Conservation (phyloP, 1,140 invertebrate species). For the Polypedilum pembai region DNA sequence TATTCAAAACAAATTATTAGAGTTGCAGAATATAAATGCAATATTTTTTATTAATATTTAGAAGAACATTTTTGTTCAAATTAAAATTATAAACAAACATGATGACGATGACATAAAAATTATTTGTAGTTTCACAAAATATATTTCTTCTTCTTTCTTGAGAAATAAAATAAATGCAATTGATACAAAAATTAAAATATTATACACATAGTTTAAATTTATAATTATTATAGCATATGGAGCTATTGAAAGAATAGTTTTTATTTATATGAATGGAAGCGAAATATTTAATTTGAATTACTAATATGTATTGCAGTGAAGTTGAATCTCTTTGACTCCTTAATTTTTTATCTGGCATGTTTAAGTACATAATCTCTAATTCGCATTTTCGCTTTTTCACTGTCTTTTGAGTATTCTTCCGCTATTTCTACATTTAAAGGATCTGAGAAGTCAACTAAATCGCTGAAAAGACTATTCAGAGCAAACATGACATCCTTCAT, state of each 20-base stretch:
- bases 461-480: conserved; percentile 84
- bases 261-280: background rate
- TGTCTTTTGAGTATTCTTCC: conserved; percentile 1
- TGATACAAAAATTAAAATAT: conserved; percentile 6
- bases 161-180: background rate
- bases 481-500: conserved; percentile 95
- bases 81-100: conserved; percentile 6
- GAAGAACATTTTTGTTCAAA: background rate
- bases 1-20: conserved; percentile 3
- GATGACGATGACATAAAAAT: too few relatives aligned
- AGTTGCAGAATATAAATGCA: background rate
- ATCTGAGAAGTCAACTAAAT: background rate
- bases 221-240: background rate
- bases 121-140: background rate
- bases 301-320: background rate
- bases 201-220: background rate
- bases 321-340: background rate
- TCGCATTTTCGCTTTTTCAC: background rate
- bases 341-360: background rate
- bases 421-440: background rate
- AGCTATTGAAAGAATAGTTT: background rate
- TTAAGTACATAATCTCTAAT: background rate
- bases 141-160: too few relatives aligned
- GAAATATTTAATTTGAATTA: background rate
- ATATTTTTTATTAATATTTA: conserved; percentile 5